Percentiles rank a stretch among this genome's conserved stretches.
Conservation (phyloP, 2,888 invertebrate species). For the Mycalesis mineus region DNA sequence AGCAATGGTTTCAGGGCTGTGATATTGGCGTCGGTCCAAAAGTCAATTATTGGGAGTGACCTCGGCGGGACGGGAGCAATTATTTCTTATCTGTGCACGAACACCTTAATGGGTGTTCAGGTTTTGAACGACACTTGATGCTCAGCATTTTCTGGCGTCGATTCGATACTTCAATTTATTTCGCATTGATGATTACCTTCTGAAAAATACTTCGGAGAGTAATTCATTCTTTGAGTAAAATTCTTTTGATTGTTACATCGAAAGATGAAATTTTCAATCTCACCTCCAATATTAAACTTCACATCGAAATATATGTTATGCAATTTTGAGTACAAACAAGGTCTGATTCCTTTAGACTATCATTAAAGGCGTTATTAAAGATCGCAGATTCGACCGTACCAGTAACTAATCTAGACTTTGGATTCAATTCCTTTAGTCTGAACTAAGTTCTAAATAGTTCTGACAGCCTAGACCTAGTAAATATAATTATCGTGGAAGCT, state of each 20-base stretch:
- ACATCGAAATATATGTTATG: no score
- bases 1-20: slow-evolving; percentile 15
- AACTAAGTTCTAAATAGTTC: no score
- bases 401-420: no score
- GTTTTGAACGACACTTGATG: slow-evolving; percentile 58
- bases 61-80: slow-evolving; percentile 49
- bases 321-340: no score
- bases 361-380: no score
- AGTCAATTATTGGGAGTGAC: slow-evolving; percentile 65
- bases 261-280: no score
- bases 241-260: neutral
- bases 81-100: slow-evolving; percentile 64
- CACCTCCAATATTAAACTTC: no score
- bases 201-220: neutral
- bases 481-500: no score
- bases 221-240: neutral
- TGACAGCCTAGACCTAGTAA: no score
- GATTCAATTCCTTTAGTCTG: no score
- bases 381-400: no score
- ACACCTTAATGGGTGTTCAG: slow-evolving; percentile 63
- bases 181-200: slow-evolving; percentile 7
- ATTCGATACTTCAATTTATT: slow-evolving; percentile 52
- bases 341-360: no score
- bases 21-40: slow-evolving; percentile 62
- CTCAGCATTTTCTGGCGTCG: slow-evolving; percentile 57